Conservation (phyloP, 2,797 vertebrate species). For the Erpetoichthys calabaricus region DNA sequence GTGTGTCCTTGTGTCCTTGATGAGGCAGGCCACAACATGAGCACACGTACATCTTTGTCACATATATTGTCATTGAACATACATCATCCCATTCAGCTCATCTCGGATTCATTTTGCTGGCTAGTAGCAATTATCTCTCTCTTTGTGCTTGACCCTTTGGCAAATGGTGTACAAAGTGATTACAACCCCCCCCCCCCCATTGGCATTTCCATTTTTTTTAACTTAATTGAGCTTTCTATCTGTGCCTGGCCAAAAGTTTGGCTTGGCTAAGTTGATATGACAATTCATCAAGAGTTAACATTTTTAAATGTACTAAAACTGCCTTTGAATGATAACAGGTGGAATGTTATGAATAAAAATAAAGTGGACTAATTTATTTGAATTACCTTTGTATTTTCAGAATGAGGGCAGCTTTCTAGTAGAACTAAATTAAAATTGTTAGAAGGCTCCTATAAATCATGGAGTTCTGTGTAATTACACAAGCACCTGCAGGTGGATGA, state of each 20-base stretch:
- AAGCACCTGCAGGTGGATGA: no score
- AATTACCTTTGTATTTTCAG: no score
- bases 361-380: no score
- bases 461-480: no score
- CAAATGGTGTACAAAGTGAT: constrained; percentile 35
- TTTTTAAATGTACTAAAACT: no score
- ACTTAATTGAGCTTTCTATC: constrained; percentile 12
- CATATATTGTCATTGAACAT: constrained; percentile 47
- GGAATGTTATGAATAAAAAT: no score
- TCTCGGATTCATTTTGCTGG: constrained; percentile 43
- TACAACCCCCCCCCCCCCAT: background rate
- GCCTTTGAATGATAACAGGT: no score
- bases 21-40: constrained; percentile 35
- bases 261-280: no score
- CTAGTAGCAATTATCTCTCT: constrained; percentile 48
- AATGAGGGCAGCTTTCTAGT: no score
- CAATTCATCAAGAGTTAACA: no score
- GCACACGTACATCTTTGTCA: constrained; percentile 53
- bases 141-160: constrained; percentile 39
- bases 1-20: constrained; percentile 47
- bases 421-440: no score
- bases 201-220: constrained; percentile 13
- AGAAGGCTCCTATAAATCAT: no score
- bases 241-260: constrained; percentile 3
- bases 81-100: constrained; percentile 48